Evolutionary conservation across 2,797 vertebrate genomes (phyloP).

Genomic region (Thamnophis elegans): DNA sequence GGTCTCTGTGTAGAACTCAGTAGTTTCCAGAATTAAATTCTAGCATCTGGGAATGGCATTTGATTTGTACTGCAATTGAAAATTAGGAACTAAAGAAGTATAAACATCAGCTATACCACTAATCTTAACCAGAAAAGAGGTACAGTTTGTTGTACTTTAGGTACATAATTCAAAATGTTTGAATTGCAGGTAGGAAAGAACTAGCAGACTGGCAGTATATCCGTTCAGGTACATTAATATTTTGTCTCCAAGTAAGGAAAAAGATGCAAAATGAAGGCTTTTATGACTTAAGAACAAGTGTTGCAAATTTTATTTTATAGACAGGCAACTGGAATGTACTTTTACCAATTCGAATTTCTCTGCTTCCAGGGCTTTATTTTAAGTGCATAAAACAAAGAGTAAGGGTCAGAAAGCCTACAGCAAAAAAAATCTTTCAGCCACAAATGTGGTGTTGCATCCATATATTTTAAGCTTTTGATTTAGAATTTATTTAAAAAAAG

Average conservation of each 20-base stretch:
- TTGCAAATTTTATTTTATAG: not conserved
- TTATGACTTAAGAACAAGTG: not conserved
- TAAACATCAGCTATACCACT: not conserved
- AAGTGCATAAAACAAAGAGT: not conserved
- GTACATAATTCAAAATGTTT: not conserved
- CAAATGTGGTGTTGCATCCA: rapidly evolving
- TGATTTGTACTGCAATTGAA: not conserved
- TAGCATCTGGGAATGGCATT: not conserved
- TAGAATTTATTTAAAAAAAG: not conserved
- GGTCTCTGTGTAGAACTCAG: not conserved
- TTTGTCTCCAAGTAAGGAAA: not conserved
- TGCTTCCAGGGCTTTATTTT: not conserved
- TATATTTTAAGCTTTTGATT: slow-evolving; percentile 17
- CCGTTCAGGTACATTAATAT: not conserved
- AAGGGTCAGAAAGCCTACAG: not conserved
- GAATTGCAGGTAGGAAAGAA: not conserved
- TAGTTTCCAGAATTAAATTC: not conserved
- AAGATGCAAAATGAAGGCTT: not conserved
- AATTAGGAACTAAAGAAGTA: not conserved
- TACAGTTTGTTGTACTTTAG: not conserved
- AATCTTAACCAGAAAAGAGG: not conserved
- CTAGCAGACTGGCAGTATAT: not conserved
- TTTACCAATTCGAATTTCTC: not conserved
- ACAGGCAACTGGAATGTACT: not conserved
- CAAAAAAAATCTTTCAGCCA: slow-evolving; percentile 8